A percentile compares a stretch with the other conserved stretches of the same genome.
Evolutionary conservation across 2,888 invertebrate genomes (phyloP).

Genomic region (Strigamia crassipes): DNA sequence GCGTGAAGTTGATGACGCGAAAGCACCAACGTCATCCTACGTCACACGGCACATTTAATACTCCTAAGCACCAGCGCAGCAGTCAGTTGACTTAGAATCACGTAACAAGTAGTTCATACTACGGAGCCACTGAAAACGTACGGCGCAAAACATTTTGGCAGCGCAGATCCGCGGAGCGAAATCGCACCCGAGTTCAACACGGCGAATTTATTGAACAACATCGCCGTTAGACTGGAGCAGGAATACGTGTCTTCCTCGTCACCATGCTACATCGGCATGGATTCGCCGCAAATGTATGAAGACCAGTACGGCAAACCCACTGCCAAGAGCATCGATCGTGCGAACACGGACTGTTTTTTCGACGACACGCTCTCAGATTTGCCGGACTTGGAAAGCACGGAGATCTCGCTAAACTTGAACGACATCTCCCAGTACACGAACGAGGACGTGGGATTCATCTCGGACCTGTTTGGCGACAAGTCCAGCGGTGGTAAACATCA

Average conservation of each 20-base stretch:
- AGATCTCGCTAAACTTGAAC: slow-evolving; percentile 88
- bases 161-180: background rate
- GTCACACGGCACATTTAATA: background rate
- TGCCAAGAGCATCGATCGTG: slow-evolving; percentile 43
- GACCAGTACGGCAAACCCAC: slow-evolving; percentile 56
- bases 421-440: slow-evolving; percentile 78
- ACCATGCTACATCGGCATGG: slow-evolving; percentile 64
- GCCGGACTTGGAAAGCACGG: slow-evolving; percentile 87
- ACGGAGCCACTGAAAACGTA: background rate
- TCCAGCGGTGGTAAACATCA: slow-evolving; percentile 42
- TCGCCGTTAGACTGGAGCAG: slow-evolving; percentile 47
- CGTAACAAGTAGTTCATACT: background rate
- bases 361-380: slow-evolving; percentile 67
- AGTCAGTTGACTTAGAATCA: background rate
- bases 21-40: background rate
- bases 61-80: background rate
- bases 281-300: slow-evolving; percentile 87
- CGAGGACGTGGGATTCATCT: slow-evolving; percentile 57
- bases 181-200: background rate
- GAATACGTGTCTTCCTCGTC: slow-evolving; percentile 49
- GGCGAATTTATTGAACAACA: slow-evolving; percentile 12
- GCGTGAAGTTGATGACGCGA: background rate
- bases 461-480: slow-evolving; percentile 83
- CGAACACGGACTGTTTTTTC: slow-evolving; percentile 52
- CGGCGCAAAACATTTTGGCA: slow-evolving; percentile 30